Conservation (phyloP, 2,888 invertebrate genomes). For the Hipparchia semele region DNA sequence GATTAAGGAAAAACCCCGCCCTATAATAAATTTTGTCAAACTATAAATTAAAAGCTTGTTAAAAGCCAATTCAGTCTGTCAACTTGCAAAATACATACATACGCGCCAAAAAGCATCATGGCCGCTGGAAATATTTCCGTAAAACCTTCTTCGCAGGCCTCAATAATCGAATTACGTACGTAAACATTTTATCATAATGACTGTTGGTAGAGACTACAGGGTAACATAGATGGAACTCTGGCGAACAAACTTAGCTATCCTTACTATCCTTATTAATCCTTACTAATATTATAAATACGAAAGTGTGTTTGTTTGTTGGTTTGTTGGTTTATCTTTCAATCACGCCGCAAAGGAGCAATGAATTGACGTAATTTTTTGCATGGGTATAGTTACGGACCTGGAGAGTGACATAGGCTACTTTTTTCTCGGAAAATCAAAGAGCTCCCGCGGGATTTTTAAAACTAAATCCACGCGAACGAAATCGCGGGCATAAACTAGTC, state of each 20-base stretch:
- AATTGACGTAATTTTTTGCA: too few species aligned
- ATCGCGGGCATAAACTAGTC: too few species aligned
- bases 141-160: constrained; percentile 43
- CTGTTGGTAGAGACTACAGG: constrained; percentile 32
- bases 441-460: too few species aligned
- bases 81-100: constrained; percentile 11
- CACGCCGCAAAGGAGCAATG: too few species aligned
- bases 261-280: too few species aligned
- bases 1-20: not conserved
- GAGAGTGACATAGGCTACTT: too few species aligned
- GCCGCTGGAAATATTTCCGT: constrained; percentile 17
- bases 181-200: constrained; percentile 72
- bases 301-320: too few species aligned
- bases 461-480: too few species aligned
- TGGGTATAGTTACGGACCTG: too few species aligned
- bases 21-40: constrained; percentile 15
- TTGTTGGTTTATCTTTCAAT: too few species aligned
- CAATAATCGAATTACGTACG: constrained; percentile 76
- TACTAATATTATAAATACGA: too few species aligned
- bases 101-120: constrained; percentile 9
- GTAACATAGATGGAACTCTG: not conserved
- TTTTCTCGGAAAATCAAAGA: too few species aligned
- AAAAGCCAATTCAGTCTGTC: constrained; percentile 9
- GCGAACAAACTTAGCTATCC: not conserved
- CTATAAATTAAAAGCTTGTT: constrained; percentile 5